Evolutionary conservation across 1,140 invertebrate genomes (phyloP), one percentile per base, ranked within the genome.

Genomic region (Aporrectodea caliginosa): DNA sequence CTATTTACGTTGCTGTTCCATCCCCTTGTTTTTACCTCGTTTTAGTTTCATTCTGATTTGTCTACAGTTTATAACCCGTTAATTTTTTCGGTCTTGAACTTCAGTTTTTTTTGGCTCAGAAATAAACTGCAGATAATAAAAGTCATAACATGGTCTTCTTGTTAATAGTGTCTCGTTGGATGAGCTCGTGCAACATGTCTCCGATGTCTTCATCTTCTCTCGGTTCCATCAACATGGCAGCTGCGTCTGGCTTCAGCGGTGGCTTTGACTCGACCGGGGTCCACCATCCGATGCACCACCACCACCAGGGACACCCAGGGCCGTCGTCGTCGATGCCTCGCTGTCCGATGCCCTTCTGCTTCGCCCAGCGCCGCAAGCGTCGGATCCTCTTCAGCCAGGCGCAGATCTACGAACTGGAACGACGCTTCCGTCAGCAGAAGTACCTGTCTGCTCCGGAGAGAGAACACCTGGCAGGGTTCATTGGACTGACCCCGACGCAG

Each of bases 371-470:
- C 79, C 78, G 87, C 32, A 99, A 99, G 88, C 91, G 98, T 58
- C 91, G 98, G 0, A 96, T 99, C 0, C 90, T 99, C 0, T 99
- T 99, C 87, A 98, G 96, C 27, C 98, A 99, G 88, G 93, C 95
- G 0, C 98, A 99, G 87, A 98, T 97, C 0, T 97, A 94, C 87
- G 96, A 98, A 86, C 86, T 99, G 81, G 97, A 99, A 86, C 90
- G 96, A 84, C 90, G 96, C 73, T 99, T 99, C 88, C 92, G 96
- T 29, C 95, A 98, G 86, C 96, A 98, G 87, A 91, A 95, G 75
- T 99, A 99, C 86, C 90, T 99, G 14, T 97, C 94, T 16, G 97
- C 96, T 0, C 95, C 95, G 0, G 97, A 99, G 89, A 89, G 97
- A 29, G 97, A 99, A 87, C 95, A 98, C 85, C 88, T 99, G 71